Conservation (phyloP, 2,888 invertebrate genomes). For the Ectemnius lituratus region DNA sequence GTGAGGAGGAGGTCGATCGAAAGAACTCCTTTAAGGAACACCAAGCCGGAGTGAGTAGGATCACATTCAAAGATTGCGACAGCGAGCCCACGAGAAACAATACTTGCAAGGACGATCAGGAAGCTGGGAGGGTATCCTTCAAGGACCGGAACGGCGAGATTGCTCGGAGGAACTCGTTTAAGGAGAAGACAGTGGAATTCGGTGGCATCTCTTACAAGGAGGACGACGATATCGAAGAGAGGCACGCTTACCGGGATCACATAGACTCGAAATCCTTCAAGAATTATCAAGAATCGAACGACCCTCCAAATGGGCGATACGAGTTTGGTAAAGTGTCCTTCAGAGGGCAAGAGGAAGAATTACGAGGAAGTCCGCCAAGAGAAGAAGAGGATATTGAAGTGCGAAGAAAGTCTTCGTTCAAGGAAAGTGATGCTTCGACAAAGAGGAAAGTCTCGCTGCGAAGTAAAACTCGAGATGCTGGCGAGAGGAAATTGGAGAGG, state of each 20-base stretch:
- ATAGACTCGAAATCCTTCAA: constrained; percentile 25
- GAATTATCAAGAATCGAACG: constrained; percentile 31
- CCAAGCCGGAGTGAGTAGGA: constrained; percentile 47
- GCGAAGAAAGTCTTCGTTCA: constrained; percentile 23
- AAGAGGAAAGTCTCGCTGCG: constrained; percentile 36
- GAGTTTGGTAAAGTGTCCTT: constrained; percentile 37
- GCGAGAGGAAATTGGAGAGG: constrained; percentile 56
- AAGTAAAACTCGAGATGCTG: constrained; percentile 31
- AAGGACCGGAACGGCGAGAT: constrained; percentile 33
- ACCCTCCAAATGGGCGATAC: constrained; percentile 22
- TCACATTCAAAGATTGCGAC: constrained; percentile 56
- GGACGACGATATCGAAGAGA: constrained; percentile 21
- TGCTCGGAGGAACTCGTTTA: constrained; percentile 40
- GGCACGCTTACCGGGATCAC: constrained; percentile 6
- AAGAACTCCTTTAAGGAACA: constrained; percentile 42
- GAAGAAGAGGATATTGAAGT: constrained; percentile 28
- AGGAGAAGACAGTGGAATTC: constrained; percentile 49
- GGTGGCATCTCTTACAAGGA: constrained; percentile 42
- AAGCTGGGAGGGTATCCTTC: constrained; percentile 23
- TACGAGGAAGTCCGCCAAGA: constrained; percentile 14
- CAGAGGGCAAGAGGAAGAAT: constrained; percentile 21
- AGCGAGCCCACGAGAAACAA: constrained; percentile 45
- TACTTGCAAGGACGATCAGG: constrained; percentile 42
- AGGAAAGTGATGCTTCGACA: constrained; percentile 37
- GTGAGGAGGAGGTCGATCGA: constrained; percentile 46